Evolutionary conservation across 2,113 vertebrate species (phyloP), one percentile per base, ranked within the genome.

Genomic region (Steatornis caripensis): DNA sequence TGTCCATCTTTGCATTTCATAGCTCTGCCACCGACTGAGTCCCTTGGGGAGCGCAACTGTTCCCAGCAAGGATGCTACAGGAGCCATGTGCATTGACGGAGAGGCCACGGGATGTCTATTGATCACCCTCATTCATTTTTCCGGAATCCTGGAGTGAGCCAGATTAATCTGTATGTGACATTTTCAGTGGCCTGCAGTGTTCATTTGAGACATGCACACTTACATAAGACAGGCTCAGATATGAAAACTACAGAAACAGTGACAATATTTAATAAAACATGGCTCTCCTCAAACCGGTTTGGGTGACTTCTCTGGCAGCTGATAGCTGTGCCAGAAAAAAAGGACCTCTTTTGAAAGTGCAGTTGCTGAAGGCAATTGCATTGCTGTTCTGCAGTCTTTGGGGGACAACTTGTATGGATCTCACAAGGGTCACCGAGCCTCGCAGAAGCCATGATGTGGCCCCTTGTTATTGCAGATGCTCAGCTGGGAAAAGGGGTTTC

Each of bases 161-260:
- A 72, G 62, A 89, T 93, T 93, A 83, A 92, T 57, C 79, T 88
- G 58, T 55, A 93, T 78, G 75, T 86, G 88, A 72, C n/a, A 55
- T 86, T 97, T 96, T 69, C 71, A 57, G 49, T 84, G 88, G 32
- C 27, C 79, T 45, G 32, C 66, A 61, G 34, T 15, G 49, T 32
- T 91, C 45, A 17, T 89, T 72, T 76, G 57, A 74, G 92, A 64
- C 34, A 36, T 24, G 27, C 45, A 69, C 5, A 2, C 24, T 41
- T 55, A 53, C 41, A 16, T 15, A 61, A 86, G 79, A 83, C 24
- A 92, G 58, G 53, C 27, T 88, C 12, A 72, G 81, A 48, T 43
- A 54, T 0, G 12, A 95, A 71, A 55, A 30, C 34, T 34, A 51
- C 36, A 75, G 46, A 70, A 91, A 71, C 7, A 36, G 37, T n/a